Conservation (phyloP, 2,888 invertebrate genomes). For the Candidula unifasciata region DNA sequence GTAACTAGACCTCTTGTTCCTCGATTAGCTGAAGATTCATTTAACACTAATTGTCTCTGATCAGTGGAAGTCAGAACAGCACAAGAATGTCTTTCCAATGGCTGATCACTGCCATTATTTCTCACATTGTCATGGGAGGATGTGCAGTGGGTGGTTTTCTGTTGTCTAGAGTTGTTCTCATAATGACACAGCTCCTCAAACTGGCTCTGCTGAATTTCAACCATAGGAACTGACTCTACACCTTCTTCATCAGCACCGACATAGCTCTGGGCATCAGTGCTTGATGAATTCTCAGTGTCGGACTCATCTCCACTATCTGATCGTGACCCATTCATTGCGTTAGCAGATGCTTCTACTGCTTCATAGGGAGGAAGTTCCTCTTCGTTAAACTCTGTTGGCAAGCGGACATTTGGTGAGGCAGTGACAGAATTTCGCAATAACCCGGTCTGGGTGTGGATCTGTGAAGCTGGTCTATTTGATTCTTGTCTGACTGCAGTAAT, state of each 20-base stretch:
- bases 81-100: neutral
- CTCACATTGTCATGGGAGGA: neutral
- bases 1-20: neutral
- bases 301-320: constrained; percentile 52
- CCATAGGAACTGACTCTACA: constrained; percentile 45
- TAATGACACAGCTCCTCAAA: neutral
- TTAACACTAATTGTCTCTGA: neutral
- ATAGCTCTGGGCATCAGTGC: constrained; percentile 48
- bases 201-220: constrained; percentile 27
- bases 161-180: neutral
- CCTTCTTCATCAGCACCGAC: constrained; percentile 28
- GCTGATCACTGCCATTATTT: neutral
- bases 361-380: constrained; percentile 71
- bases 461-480: constrained; percentile 10
- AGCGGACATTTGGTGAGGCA: constrained; percentile 32
- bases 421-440: neutral
- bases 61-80: neutral
- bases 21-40: neutral
- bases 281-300: constrained; percentile 50
- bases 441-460: neutral
- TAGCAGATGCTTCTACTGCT: constrained; percentile 42
- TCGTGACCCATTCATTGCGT: constrained; percentile 8
- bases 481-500: constrained; percentile 25
- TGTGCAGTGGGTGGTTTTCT: constrained; percentile 4
- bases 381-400: constrained; percentile 63